Evolutionary conservation across 1,140 invertebrate genomes (phyloP).

Genomic region (Chironomus tepperi): DNA sequence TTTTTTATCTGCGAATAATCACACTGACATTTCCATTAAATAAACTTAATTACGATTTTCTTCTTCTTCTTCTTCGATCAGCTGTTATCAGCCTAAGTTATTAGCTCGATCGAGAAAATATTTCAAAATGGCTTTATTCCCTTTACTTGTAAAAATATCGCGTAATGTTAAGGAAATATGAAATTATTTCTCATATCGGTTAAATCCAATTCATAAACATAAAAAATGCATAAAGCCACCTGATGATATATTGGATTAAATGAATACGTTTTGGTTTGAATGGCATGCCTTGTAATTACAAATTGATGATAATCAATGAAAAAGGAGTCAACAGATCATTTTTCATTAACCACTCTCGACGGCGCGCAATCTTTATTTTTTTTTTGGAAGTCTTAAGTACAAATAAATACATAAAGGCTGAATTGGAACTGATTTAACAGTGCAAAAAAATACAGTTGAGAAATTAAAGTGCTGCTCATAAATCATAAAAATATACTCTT

Average conservation of each 20-base stretch:
- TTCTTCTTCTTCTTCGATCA: neutral
- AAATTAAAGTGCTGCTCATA: conserved; percentile 8
- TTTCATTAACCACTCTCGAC: neutral
- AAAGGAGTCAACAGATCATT: conserved; percentile 24
- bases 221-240: neutral
- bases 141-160: neutral
- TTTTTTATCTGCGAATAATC: conserved; percentile 8
- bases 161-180: too few relatives aligned
- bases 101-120: neutral
- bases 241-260: conserved; percentile 22
- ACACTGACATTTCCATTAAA: conserved; percentile 1
- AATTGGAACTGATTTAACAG: conserved; percentile 13
- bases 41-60: neutral
- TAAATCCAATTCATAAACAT: neutral
- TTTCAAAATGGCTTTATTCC: neutral
- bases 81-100: neutral
- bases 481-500: conserved; percentile 3
- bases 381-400: neutral
- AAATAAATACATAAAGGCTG: conserved; percentile 9
- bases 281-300: conserved; percentile 15
- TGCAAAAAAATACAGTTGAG: conserved; percentile 8
- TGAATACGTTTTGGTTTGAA: conserved; percentile 17
- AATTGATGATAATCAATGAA: conserved; percentile 23
- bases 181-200: too few relatives aligned
- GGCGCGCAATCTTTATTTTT: neutral